Conservation (phyloP, 1,140 invertebrate species). For the Laupala kohalensis region DNA sequence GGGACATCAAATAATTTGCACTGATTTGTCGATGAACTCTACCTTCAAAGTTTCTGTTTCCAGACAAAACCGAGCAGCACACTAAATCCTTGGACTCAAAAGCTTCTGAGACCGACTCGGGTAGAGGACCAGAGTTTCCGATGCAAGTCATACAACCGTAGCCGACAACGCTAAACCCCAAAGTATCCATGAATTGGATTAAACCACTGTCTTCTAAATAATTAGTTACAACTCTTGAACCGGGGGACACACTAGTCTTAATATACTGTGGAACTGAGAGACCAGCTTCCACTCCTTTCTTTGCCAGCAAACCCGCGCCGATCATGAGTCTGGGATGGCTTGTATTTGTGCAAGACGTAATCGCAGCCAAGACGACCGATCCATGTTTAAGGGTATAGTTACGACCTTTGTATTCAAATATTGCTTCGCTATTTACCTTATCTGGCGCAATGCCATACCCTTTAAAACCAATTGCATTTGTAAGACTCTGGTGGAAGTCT, state of each 20-base stretch:
- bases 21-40: constrained; percentile 90
- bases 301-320: constrained; percentile 81
- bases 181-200: constrained; percentile 65
- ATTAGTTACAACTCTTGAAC: constrained; percentile 94
- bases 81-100: constrained; percentile 90
- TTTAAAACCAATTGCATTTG: constrained; percentile 94
- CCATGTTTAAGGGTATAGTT: constrained; percentile 81
- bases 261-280: constrained; percentile 81
- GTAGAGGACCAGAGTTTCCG: constrained; percentile 89
- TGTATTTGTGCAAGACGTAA: constrained; percentile 97
- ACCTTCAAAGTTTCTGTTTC: constrained; percentile 96
- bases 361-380: constrained; percentile 92
- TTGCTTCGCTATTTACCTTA: constrained; percentile 47
- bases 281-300: constrained; percentile 88
- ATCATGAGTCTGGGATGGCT: constrained; percentile 97
- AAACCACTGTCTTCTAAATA: constrained; percentile 84
- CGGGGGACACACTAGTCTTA: constrained; percentile 92
- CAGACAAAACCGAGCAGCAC: constrained; percentile 87
- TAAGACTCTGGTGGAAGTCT: no score
- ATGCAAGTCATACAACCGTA: constrained; percentile 99
- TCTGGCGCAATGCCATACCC: constrained; percentile 72
- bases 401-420: constrained; percentile 66
- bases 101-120: constrained; percentile 77
- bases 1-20: constrained; percentile 93
- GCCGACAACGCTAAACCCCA: constrained; percentile 90